phyloP scores from a whole-genome alignment of 1,140 invertebrate genomes.

The Camponotus vicinus region DNA sequence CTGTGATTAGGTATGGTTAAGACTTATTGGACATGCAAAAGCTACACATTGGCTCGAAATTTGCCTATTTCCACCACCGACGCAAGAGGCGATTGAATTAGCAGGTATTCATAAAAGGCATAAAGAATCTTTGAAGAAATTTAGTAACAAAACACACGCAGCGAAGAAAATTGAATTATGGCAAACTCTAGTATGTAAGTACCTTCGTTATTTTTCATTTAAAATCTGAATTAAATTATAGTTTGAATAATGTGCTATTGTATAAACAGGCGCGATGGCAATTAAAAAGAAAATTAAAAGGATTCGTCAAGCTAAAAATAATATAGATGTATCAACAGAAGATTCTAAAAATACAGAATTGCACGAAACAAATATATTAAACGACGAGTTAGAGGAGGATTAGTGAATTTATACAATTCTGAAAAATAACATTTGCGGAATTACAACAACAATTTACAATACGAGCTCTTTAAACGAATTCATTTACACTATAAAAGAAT shows the following conservation, averaged over 20 bases:
- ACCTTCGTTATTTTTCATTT: conserved; percentile 15
- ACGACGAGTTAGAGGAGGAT: conserved; percentile 9
- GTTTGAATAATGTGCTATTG: conserved; percentile 65
- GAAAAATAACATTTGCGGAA: not conserved
- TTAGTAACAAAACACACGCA: conserved; percentile 1
- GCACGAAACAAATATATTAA: not conserved
- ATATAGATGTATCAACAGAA: conserved; percentile 17
- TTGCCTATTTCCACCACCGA: conserved; percentile 77
- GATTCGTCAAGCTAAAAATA: conserved; percentile 68
- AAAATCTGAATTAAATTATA: conserved; percentile 45
- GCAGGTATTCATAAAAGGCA: conserved; percentile 77
- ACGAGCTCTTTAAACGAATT: conserved; percentile 1
- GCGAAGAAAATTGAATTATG: conserved; percentile 69
- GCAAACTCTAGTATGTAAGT: conserved; percentile 77
- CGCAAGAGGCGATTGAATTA: conserved; percentile 75
- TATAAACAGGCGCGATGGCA: conserved; percentile 74
- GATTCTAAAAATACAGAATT: conserved; percentile 4
- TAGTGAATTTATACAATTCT: conserved; percentile 22
- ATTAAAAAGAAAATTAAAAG: conserved; percentile 77
- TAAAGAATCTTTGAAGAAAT: conserved; percentile 71
- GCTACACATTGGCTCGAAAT: conserved; percentile 73
- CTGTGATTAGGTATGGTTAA: conserved; percentile 73
- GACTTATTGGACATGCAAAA: conserved; percentile 69
- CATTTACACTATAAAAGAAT: not conserved
- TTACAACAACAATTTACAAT: not conserved